Evolutionary conservation across 2,888 invertebrate species (phyloP).

Genomic region (Acheta domesticus): DNA sequence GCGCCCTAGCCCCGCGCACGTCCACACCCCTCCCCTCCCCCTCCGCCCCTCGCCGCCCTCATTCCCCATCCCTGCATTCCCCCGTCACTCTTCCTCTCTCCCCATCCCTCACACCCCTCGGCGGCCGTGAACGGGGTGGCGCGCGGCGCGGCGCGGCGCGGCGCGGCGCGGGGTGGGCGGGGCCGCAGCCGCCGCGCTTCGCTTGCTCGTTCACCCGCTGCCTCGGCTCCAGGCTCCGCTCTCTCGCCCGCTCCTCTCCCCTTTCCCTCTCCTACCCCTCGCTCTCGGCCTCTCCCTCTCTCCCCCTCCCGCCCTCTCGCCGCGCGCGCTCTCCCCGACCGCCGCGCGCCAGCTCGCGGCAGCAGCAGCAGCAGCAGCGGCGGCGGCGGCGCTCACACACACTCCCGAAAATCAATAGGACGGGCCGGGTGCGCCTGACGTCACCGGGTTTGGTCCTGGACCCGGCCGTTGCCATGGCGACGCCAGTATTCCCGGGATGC

Average conservation of each 20-base stretch:
- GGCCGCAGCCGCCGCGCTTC: not conserved
- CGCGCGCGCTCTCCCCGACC: too few species aligned
- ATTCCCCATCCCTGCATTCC: not conserved
- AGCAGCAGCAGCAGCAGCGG: too few species aligned
- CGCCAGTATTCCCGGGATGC: slow-evolving; percentile 21
- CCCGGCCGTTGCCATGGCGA: slow-evolving; percentile 30
- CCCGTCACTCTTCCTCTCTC: not conserved
- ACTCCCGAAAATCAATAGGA: slow-evolving; percentile 30
- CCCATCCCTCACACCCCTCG: not conserved
- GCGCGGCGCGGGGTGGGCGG: not conserved
- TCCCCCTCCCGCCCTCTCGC: too few species aligned
- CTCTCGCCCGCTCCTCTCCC: not conserved
- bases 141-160: not conserved
- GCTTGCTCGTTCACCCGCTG: not conserved
- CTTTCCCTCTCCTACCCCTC: not conserved
- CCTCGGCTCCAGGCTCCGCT: not conserved
- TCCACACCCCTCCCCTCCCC: not conserved
- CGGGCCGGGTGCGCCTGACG: slow-evolving; percentile 25
- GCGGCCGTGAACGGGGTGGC: not conserved
- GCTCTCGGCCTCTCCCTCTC: not conserved
- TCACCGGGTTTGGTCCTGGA: slow-evolving; percentile 24
- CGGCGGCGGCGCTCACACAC: not conserved
- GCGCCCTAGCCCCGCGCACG: not conserved
- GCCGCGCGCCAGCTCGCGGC: too few species aligned
- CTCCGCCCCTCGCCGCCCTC: not conserved